Evolutionary conservation across 2,113 vertebrate species (phyloP).

Genomic region (zebrafish (Danio rerio)): DNA sequence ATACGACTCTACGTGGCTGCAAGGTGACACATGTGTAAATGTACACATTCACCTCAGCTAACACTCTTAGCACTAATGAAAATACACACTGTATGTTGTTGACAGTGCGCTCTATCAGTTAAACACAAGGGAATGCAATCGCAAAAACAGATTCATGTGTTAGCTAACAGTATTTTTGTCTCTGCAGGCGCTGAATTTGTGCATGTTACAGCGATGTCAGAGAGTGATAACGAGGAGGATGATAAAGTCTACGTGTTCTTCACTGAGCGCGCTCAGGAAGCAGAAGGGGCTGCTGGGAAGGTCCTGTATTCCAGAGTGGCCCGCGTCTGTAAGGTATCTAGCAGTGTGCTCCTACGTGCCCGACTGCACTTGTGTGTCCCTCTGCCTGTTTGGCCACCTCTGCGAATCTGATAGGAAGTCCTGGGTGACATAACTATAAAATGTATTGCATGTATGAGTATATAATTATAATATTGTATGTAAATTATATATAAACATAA

Average conservation of each 20-base stretch:
- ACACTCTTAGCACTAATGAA: neutral
- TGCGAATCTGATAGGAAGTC: conserved; percentile 45
- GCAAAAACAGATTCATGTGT: neutral
- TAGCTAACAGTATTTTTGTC: neutral
- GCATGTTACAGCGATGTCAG: conserved; percentile 79
- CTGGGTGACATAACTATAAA: conserved; percentile 40
- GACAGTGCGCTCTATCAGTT: neutral
- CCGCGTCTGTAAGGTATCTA: conserved; percentile 80
- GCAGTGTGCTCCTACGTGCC: conserved; percentile 39
- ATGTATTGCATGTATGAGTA: no score
- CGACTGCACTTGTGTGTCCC: conserved; percentile 31
- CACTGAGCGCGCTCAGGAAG: conserved; percentile 81
- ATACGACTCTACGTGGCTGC: conserved; percentile 82
- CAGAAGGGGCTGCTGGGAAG: conserved; percentile 78
- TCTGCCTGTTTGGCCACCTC: conserved; percentile 31
- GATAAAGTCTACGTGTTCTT: conserved; percentile 86
- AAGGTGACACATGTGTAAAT: conserved; percentile 65
- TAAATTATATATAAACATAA: no score
- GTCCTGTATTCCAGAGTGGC: conserved; percentile 82
- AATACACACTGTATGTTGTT: neutral
- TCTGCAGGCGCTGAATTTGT: conserved; percentile 80
- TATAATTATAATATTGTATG: no score
- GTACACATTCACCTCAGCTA: neutral
- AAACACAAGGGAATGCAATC: neutral
- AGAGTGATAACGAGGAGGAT: conserved; percentile 83